These are phyloP conservation scores for Catamblyrhynchus diadema DNA, from an alignment of 2,797 vertebrate genomes.

Conservation along the genomic window DNA sequence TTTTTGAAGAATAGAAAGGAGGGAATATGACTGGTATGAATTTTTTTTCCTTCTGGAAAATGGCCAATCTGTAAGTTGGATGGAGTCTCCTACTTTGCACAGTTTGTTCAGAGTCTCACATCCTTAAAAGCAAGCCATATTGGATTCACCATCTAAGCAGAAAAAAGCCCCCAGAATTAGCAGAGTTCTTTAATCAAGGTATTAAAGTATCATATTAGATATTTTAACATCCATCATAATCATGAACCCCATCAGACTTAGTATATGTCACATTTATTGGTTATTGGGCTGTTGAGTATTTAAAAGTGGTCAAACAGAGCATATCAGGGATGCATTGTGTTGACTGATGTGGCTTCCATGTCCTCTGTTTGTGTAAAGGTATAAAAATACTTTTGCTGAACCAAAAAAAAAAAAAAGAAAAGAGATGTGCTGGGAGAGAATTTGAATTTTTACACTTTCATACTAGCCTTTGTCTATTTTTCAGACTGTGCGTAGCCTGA, in stretches of 20 bases:
- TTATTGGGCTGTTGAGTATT: background rate
- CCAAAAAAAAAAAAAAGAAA: too few species aligned
- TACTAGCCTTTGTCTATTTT: background rate
- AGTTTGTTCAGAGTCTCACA: background rate
- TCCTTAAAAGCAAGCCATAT: background rate
- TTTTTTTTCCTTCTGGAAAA: background rate
- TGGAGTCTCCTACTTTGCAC: background rate
- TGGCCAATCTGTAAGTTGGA: background rate
- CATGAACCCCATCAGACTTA: background rate
- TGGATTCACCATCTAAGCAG: background rate
- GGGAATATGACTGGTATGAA: background rate
- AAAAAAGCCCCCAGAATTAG: fast-evolving
- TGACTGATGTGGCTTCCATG: background rate
- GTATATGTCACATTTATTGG: background rate
- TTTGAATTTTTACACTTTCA: background rate
- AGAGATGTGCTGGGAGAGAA: background rate
- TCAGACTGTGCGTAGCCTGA: background rate
- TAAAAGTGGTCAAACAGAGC: background rate
- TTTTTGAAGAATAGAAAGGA: background rate
- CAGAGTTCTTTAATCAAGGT: background rate
- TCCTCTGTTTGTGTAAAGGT: background rate
- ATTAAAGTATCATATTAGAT: background rate
- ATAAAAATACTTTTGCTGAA: background rate
- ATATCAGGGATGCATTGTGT: background rate
- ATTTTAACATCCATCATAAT: background rate